These are phyloP conservation scores for Procambarus virginalis DNA, from an alignment of 1,140 invertebrate species.

Conservation along the genomic window DNA sequence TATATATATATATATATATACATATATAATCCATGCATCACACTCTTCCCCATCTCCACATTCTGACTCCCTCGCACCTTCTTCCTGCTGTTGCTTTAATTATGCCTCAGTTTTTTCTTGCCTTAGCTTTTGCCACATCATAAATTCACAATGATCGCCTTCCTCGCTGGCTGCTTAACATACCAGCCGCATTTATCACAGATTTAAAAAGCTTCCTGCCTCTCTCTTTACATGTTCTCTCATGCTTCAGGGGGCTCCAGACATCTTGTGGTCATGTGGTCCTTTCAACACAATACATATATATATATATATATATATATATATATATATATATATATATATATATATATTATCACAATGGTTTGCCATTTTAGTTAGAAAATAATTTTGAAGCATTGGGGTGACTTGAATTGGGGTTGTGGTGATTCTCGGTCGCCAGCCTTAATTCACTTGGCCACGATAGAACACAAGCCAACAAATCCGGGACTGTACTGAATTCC, in stretches of 20 bases:
- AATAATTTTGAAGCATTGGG: too few species aligned
- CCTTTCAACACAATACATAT: not conserved
- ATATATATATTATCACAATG: too few species aligned
- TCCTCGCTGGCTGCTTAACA: not conserved
- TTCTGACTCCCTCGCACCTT: not conserved
- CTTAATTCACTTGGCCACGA: too few species aligned
- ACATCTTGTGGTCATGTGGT: not conserved
- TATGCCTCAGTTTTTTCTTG: not conserved
- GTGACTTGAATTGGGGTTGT: too few species aligned
- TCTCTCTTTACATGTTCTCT: not conserved
- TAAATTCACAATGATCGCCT: not conserved
- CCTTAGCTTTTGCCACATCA: not conserved
- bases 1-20: slow-evolving; percentile 5
- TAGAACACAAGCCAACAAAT: too few species aligned
- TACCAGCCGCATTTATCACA: not conserved
- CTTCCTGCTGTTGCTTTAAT: not conserved
- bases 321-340: too few species aligned
- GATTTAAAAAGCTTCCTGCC: not conserved
- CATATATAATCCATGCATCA: not conserved
- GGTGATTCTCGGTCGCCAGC: too few species aligned
- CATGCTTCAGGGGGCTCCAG: not conserved
- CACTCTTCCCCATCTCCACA: too few species aligned
- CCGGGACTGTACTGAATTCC: too few species aligned
- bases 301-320: too few species aligned
- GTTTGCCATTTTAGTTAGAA: too few species aligned